Conservation (phyloP, 2,888 invertebrate species). For the Bimastos eiseni region DNA sequence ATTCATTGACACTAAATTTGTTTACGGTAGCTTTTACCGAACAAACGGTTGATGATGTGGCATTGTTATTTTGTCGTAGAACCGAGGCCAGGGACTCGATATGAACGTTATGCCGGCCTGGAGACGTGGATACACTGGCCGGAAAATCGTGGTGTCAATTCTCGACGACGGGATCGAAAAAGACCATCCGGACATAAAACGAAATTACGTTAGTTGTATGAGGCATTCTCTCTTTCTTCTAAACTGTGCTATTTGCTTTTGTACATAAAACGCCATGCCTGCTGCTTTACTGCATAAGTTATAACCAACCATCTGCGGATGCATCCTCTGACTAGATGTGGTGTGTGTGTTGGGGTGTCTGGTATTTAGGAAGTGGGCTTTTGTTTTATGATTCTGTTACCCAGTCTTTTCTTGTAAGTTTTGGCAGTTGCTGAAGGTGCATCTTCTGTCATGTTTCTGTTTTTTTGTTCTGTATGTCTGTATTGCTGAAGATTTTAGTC, state of each 20-base stretch:
- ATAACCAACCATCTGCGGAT: background rate
- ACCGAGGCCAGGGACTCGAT: constrained; percentile 74
- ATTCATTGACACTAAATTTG: background rate
- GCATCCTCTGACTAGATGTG: background rate
- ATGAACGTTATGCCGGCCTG: constrained; percentile 97
- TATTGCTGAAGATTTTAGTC: background rate
- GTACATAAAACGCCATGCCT: background rate
- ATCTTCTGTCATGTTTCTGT: background rate
- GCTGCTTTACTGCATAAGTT: background rate
- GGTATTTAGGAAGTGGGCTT: background rate
- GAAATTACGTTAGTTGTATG: constrained; percentile 81
- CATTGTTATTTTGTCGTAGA: constrained; percentile 51
- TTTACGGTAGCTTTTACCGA: constrained; percentile 13
- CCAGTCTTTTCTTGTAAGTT: background rate
- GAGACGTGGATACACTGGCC: constrained; percentile 89
- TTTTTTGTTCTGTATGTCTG: background rate
- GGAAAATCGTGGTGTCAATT: constrained; percentile 92
- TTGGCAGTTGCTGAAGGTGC: background rate
- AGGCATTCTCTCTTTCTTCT: background rate
- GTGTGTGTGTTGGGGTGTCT: background rate
- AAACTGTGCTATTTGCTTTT: background rate
- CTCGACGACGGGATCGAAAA: constrained; percentile 94
- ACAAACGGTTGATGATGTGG: background rate
- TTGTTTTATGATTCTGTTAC: background rate
- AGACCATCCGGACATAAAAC: constrained; percentile 87